Evolutionary conservation across 2,797 vertebrate genomes (phyloP), one percentile per base, ranked within the genome.

Genomic region (Hippocampus kuda): DNA sequence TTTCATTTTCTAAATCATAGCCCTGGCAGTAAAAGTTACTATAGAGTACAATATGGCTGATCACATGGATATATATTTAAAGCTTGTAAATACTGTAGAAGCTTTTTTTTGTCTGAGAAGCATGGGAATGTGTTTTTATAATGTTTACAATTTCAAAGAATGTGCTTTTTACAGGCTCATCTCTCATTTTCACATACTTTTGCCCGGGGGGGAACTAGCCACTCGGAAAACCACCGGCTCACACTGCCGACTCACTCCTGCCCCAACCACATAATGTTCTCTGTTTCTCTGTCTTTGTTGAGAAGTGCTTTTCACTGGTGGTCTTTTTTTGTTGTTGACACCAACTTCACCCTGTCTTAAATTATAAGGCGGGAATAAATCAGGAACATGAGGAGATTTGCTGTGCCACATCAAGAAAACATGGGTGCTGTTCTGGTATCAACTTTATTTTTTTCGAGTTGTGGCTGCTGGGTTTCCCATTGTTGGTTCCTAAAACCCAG

Each of bases 361-460:
- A 91, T 88, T 87, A 85, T 82, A 80, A 72, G 76, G 82, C 61
- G 78, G 68, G 68, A 78, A 77, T 77, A 82, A 82, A 76, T 78
- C 44, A 49, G 69, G 77, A 80, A 79, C 64, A 72, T 79, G 59
- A 68, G 81, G 75, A 78, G 81, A 78, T 88, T 87, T 86, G 27
- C 63, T 81, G 56, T 49, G 59, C 79, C 79, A 76, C 70, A 70
- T 81, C 44, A n/a, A 68, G 60, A 44, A 27, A 49, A 48, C 57
- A 65, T 70, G 38, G 62, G 62, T 73, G 77, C 74, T 82, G 79
- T 78, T 87, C 79, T 83, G 76, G 81, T 83, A 77, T 81, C 75
- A 68, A 76, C 79, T 87, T 81, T 83, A 84, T 30, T 88, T 85
- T 86, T 88, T 84, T 78, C 57, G 81, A 87, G 81, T 82, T 89